Base-by-base conservation (phyloP, 1,140 invertebrate genomes). In the Pararge aegeria region DNA sequence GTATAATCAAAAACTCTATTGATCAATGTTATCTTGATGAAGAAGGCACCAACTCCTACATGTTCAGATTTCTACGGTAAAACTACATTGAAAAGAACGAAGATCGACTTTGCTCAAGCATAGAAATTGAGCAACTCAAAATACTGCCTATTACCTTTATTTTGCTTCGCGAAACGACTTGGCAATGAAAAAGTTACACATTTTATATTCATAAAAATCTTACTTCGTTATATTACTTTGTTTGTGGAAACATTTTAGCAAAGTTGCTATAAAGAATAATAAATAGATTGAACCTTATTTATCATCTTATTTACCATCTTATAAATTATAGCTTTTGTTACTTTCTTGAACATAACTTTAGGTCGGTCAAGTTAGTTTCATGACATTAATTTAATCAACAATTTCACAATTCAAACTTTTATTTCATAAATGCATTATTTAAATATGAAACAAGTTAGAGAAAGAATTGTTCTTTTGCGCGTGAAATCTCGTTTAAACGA, bases 181-280 rank as follows among this genome's bases (percentile, higher is more conserved):
- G 15, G 48, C 49, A 29, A 38, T 58, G 42, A 51, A 57, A 56
- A 58, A 15, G 48, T 42, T 54, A 51, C 44, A 29, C 24, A 42
- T 44, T 30, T 42, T 19, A 16, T 58, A 58, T 58, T 58, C 56
- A 44, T 42, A 42, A 58, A 51, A 58, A 58, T 58, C 48, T 37
- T 19, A 10, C 21, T 21, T 48, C 24, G 15, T 55, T 55, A 37
- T 10, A 37, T 42, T 7, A 12, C 21, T 44, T 42, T 42, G 38
- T 42, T 42, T 42, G 15, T 0, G 38, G 13, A 42, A 42, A 42
- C 13, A 42, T 42, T 42, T n/a, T 38, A 38, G 7, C 38, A 42
- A 42, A 42, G 38, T 42, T 42, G 38, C 38, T 15, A 18, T 5
- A 13, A 37, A 15, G 38, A 42, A 42, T 42, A 42, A 42, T 42